Base-by-base conservation (phyloP, 2,797 vertebrate genomes). In the Uromys caudimaculatus region DNA sequence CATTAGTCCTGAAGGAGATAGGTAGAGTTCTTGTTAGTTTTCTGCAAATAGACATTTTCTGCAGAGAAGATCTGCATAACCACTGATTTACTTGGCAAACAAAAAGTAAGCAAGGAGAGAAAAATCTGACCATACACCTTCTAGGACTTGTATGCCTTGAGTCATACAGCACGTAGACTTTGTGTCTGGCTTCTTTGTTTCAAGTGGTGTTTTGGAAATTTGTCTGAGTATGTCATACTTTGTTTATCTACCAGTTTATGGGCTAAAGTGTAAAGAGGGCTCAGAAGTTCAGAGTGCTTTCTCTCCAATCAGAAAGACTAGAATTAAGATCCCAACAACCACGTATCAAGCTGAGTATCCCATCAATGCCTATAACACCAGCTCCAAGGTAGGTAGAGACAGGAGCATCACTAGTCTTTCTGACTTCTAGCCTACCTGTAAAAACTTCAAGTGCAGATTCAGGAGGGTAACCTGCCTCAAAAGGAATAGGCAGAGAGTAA, bases 191-290 rank as follows among this genome's bases (percentile, higher is more conserved):
- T 79, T 91, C 50, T 23, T 84, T 62, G 62, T 21, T 79, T 86
- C 32, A 44, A n/a, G 35, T 92, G n/a, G 17, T 88, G n/a, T 60
- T 94, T 92, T 50, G 71, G 7, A 54, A 94, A 94, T 77, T 78
- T 24, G 54, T 69, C 16, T 44, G 29, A 52, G 58, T 50, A 29
- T 73, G 21, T 17, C 23, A 47, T 78, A 83, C 73, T 50, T 84
- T 67, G 54, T 5, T 10, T 35, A 67, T 90, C 87, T 24, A 58
- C 41, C 50, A n/a, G 6, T 29, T n/a, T 47, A 35, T 60, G 35
- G 35, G 7, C 9, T 69, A n/a, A n/a, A 38, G 14, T 29, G 4
- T 21, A 21, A 41, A 35, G 60, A 67, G 29, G 44, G 21, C 32
- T 86, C 62, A 52, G 44, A 16, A 71, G 35, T 54, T 73, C 35